These are phyloP conservation scores for Hirundichthys speculiger DNA, from an alignment of 2,113 vertebrate species.

Conservation along the genomic window DNA sequence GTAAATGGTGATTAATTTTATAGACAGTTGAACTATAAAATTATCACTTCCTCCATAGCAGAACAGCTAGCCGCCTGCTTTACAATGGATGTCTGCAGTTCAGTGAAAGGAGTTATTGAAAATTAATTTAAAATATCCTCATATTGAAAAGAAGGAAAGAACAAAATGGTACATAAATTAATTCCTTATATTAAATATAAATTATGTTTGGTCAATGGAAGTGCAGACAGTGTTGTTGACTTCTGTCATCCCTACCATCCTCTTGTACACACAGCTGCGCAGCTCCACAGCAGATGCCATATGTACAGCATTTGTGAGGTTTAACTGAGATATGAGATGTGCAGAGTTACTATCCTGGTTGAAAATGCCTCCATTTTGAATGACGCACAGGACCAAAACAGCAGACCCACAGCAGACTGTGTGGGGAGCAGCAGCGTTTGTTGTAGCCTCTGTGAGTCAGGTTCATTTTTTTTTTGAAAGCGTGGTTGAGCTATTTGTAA, in stretches of 20 bases:
- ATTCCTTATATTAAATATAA: no score
- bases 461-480: slow-evolving; percentile 24
- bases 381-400: neutral
- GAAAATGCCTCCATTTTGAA: slow-evolving; percentile 36
- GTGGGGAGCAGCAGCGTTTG: slow-evolving; percentile 11
- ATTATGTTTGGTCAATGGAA: slow-evolving; percentile 1
- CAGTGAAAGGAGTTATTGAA: no score
- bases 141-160: no score
- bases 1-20: no score
- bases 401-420: neutral
- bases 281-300: neutral
- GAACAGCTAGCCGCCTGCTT: no score
- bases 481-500: neutral
- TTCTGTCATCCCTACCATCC: neutral
- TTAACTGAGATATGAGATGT: neutral
- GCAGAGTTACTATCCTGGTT: slow-evolving; percentile 5
- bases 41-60: neutral
- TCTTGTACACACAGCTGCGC: neutral
- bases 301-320: neutral
- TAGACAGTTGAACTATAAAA: neutral
- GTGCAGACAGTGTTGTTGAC: neutral
- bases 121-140: no score
- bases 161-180: no score
- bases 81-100: no score
- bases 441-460: slow-evolving; percentile 2